These are phyloP conservation scores for Orussus abietinus DNA, from an alignment of 1,140 invertebrate genomes.

Conservation along the genomic window DNA sequence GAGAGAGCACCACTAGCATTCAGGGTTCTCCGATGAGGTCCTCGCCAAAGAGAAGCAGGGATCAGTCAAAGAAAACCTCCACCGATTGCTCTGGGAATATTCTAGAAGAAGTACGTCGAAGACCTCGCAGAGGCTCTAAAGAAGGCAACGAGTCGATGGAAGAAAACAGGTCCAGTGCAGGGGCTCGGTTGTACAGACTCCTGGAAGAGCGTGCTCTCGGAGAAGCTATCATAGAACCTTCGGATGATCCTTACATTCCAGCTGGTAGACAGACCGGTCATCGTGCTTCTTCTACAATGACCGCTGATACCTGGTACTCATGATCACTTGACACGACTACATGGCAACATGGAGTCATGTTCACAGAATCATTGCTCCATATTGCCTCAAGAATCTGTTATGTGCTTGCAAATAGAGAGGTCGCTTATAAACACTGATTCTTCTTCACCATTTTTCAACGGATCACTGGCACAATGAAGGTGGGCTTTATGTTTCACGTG, in stretches of 20 bases:
- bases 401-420: too few relatives aligned
- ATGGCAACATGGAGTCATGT: too few relatives aligned
- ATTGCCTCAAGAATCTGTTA: too few relatives aligned
- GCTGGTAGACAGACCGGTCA: conserved; percentile 25
- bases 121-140: conserved; percentile 28
- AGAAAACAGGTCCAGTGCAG: conserved; percentile 39
- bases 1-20: conserved; percentile 37
- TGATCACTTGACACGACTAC: too few relatives aligned
- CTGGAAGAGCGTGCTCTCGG: conserved; percentile 48
- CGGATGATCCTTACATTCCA: conserved; percentile 27
- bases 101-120: conserved; percentile 25
- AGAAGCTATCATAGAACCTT: conserved; percentile 30
- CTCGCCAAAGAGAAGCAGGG: conserved; percentile 40
- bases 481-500: too few relatives aligned
- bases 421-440: too few relatives aligned
- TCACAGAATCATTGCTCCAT: too few relatives aligned
- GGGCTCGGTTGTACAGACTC: conserved; percentile 45
- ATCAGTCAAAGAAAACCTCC: conserved; percentile 28
- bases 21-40: conserved; percentile 40
- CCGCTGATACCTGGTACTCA: too few relatives aligned
- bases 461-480: too few relatives aligned
- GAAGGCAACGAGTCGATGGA: conserved; percentile 31
- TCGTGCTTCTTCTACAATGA: too few relatives aligned
- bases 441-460: too few relatives aligned
- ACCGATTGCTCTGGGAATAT: conserved; percentile 11